Evolutionary conservation across 2,888 invertebrate species (phyloP).

Genomic region (Petrolisthes cinctipes): DNA sequence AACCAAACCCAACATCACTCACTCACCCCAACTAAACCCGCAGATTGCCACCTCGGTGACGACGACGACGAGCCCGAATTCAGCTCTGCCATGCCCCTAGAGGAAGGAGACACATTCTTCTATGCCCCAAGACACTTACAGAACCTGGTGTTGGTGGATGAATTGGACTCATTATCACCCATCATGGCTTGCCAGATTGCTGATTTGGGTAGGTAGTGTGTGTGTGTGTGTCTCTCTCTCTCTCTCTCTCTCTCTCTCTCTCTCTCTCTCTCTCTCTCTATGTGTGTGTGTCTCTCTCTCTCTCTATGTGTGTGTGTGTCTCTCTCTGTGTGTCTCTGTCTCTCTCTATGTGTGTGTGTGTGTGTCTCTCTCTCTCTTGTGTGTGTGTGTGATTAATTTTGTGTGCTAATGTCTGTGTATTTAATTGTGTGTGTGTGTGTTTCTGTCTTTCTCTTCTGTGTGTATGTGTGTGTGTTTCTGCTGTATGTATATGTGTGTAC

Average conservation of each 20-base stretch:
- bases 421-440: no score
- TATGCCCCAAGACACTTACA: constrained; percentile 93
- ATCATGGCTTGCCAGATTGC: constrained; percentile 87
- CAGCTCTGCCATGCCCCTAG: constrained; percentile 94
- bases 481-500: no score
- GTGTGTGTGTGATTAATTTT: no score
- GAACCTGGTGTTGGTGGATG: constrained; percentile 96
- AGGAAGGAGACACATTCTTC: constrained; percentile 99
- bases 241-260: neutral
- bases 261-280: neutral
- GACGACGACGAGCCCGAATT: constrained; percentile 99
- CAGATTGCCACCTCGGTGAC: constrained; percentile 99
- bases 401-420: no score
- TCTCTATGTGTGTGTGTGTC: neutral
- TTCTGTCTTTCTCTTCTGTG: no score
- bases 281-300: neutral
- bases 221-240: no score
- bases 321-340: neutral
- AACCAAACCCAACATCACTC: no score
- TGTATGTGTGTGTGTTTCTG: no score
- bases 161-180: constrained; percentile 94
- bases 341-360: no score
- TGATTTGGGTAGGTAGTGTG: constrained; percentile 76
- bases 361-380: neutral
- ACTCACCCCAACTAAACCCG: no score